Evolutionary conservation across 2,888 invertebrate genomes (phyloP).

Genomic region (Meliscaeva auricollis): DNA sequence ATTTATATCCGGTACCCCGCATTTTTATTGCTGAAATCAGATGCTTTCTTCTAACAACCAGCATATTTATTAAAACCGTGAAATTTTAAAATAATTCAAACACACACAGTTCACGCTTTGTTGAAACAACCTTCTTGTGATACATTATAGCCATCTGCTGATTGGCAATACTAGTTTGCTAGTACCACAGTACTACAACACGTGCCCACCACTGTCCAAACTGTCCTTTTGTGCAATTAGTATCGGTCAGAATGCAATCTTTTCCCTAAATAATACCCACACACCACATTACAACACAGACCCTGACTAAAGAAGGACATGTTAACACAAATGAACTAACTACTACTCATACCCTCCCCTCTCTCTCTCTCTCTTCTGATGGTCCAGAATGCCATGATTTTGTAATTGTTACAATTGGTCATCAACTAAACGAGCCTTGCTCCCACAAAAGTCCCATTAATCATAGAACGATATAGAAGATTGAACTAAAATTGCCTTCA

Average conservation of each 20-base stretch:
- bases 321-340: conserved; percentile 35
- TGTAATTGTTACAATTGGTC: conserved; percentile 69
- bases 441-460: conserved; percentile 53
- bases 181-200: neutral
- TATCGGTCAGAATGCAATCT: conserved; percentile 17
- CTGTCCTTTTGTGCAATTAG: conserved; percentile 20
- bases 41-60: neutral
- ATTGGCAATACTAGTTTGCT: neutral
- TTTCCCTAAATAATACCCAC: neutral
- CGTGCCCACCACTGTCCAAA: conserved; percentile 22
- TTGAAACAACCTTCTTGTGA: conserved; percentile 19
- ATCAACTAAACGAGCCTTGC: conserved; percentile 29
- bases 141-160: conserved; percentile 16
- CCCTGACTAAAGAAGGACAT: conserved; percentile 43
- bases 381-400: conserved; percentile 48
- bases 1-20: too few relatives aligned
- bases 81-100: neutral
- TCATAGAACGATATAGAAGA: conserved; percentile 58
- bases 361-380: neutral
- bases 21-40: too few relatives aligned
- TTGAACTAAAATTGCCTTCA: conserved; percentile 67
- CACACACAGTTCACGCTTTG: neutral
- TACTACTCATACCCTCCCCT: neutral
- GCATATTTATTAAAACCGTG: neutral
- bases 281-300: neutral